These are phyloP conservation scores for Platygyra sinensis DNA, from an alignment of 64 coral and sea anemone genomes.

Conservation along the genomic window DNA sequence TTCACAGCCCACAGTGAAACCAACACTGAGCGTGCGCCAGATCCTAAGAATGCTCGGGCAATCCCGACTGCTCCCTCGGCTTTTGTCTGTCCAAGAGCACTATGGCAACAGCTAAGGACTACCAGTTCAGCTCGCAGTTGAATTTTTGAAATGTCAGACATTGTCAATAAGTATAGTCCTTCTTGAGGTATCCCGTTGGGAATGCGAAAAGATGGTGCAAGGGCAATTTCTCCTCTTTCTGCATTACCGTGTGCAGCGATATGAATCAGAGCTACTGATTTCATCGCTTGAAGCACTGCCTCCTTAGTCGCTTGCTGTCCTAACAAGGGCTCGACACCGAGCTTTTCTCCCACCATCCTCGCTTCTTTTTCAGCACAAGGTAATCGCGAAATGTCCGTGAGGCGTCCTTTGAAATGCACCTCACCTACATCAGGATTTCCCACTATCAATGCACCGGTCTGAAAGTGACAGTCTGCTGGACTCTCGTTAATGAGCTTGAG, in stretches of 20 bases:
- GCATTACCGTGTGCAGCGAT: not conserved
- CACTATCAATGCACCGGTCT: slow-evolving; percentile 1
- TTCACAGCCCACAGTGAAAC: no score
- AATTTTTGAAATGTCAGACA: not conserved
- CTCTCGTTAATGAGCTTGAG: not conserved
- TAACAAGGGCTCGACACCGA: not conserved
- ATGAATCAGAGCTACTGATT: not conserved
- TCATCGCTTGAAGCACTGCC: not conserved
- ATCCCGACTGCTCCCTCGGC: no score
- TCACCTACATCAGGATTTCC: not conserved
- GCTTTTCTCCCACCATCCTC: not conserved
- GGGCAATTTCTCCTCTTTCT: not conserved
- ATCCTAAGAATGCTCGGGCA: no score
- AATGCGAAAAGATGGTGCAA: not conserved
- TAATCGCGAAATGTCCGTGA: not conserved
- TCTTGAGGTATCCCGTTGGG: not conserved
- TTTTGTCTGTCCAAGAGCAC: no score
- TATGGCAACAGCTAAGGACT: no score
- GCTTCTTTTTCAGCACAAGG: not conserved
- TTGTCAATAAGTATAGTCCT: not conserved
- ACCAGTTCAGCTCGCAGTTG: not conserved
- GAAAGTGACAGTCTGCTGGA: not conserved
- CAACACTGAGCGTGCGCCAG: no score
- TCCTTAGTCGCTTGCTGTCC: not conserved
- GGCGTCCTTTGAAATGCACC: not conserved